Conservation (phyloP, 1,140 invertebrate genomes). For the Helicoverpa zea region DNA sequence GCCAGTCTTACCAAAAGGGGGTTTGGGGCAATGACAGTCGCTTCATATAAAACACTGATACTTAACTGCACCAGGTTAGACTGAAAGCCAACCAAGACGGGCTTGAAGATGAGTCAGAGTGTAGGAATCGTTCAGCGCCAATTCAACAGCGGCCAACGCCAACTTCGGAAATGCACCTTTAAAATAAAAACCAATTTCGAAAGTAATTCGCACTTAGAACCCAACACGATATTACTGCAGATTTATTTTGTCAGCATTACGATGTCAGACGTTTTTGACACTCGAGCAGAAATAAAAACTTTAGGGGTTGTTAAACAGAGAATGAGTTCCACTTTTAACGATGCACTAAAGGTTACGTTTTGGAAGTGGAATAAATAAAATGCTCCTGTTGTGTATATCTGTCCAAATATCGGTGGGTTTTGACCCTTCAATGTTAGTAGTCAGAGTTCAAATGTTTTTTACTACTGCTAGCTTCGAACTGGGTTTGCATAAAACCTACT, state of each 20-base stretch:
- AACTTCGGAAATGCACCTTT: not conserved
- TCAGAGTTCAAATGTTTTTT: no score
- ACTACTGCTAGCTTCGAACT: no score
- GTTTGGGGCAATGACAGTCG: no score
- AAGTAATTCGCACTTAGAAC: conserved; percentile 5
- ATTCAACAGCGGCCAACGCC: no score
- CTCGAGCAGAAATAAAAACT: conserved; percentile 17
- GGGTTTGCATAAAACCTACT: no score
- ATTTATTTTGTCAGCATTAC: conserved; percentile 3
- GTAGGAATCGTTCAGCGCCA: no score
- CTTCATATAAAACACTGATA: no score
- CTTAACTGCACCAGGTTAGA: no score
- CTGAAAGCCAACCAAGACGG: no score
- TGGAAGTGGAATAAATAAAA: not conserved
- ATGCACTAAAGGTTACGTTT: conserved; percentile 25
- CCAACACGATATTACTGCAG: not conserved
- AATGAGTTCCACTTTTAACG: conserved; percentile 7
- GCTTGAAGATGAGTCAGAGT: no score
- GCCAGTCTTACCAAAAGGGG: no score
- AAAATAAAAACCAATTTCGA: not conserved
- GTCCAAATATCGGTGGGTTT: not conserved
- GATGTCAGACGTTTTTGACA: conserved; percentile 20
- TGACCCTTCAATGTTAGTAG: not conserved
- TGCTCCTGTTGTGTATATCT: not conserved
- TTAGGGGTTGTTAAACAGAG: conserved; percentile 11